Conservation (phyloP, 2,888 invertebrate species). For the Pantelozetes paolii region DNA sequence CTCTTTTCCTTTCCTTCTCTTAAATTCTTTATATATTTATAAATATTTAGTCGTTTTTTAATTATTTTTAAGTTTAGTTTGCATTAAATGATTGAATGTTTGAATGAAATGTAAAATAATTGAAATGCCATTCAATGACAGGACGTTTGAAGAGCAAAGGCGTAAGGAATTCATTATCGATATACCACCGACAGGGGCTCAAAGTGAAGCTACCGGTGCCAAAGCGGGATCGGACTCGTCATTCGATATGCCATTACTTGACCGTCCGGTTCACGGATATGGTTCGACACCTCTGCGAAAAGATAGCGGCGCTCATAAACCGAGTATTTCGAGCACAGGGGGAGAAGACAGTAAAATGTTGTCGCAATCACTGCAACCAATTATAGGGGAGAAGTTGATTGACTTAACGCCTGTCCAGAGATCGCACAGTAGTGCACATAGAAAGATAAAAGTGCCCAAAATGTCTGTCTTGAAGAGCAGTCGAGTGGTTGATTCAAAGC, state of each 20-base stretch:
- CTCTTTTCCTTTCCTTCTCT: too few relatives aligned
- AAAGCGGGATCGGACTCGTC: conserved; percentile 18
- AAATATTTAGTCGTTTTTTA: too few relatives aligned
- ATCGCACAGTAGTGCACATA: not conserved
- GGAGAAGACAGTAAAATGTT: not conserved
- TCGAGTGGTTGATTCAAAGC: conserved; percentile 26
- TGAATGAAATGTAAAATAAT: too few relatives aligned
- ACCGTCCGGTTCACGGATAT: not conserved
- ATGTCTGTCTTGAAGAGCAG: conserved; percentile 25
- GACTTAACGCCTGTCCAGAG: not conserved
- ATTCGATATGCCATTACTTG: conserved; percentile 29
- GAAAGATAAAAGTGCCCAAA: not conserved
- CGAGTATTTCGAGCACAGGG: conserved; percentile 1
- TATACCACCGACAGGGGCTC: not conserved
- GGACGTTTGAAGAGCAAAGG: not conserved
- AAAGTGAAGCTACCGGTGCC: not conserved
- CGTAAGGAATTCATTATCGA: conserved; percentile 10
- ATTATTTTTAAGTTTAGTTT: too few relatives aligned
- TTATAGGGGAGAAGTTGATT: not conserved
- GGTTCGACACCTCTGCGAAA: conserved; percentile 11
- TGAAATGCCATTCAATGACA: too few relatives aligned
- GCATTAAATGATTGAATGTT: too few relatives aligned
- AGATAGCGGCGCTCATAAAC: conserved; percentile 28
- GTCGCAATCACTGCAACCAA: conserved; percentile 25
- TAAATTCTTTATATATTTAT: too few relatives aligned